These are phyloP conservation scores for Platerodrilus igneus DNA, from an alignment of 2,888 invertebrate species.

Conservation along the genomic window DNA sequence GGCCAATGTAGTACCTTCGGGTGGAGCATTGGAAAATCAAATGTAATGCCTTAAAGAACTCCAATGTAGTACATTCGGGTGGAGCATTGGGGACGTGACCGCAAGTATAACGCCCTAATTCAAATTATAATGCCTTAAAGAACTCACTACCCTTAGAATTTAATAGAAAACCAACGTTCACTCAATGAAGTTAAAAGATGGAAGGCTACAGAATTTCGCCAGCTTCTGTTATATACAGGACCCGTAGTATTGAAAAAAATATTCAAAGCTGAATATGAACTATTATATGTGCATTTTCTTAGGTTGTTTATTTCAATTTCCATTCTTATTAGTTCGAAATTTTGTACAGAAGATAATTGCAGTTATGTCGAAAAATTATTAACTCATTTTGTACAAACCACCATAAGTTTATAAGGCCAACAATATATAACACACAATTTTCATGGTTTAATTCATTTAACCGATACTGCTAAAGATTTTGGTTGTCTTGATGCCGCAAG, in stretches of 20 bases:
- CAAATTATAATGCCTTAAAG: too few species aligned
- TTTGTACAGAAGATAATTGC: not conserved
- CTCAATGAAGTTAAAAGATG: constrained; percentile 18
- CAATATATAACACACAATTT: constrained; percentile 6
- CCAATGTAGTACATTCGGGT: too few species aligned
- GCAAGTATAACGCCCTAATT: too few species aligned
- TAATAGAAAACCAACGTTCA: constrained; percentile 17
- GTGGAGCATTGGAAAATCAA: too few species aligned
- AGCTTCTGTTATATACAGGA: constrained; percentile 20
- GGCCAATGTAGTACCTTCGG: too few species aligned
- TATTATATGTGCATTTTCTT: constrained; percentile 1
- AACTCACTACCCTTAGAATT: not conserved
- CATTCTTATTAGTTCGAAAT: not conserved
- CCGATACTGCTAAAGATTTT: constrained; percentile 2
- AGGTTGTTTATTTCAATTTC: constrained; percentile 1
- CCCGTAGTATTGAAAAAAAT: constrained; percentile 16
- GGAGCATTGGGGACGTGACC: too few species aligned
- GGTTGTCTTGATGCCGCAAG: not conserved
- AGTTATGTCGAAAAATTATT: constrained; percentile 9
- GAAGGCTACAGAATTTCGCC: constrained; percentile 22
- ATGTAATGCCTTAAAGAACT: too few species aligned
- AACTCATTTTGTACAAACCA: constrained; percentile 13
- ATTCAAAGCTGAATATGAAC: not conserved
- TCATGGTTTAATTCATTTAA: constrained; percentile 5
- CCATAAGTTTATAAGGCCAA: constrained; percentile 3